Conservation (phyloP, 2,888 invertebrate species). For the Horisme vitalbata region DNA sequence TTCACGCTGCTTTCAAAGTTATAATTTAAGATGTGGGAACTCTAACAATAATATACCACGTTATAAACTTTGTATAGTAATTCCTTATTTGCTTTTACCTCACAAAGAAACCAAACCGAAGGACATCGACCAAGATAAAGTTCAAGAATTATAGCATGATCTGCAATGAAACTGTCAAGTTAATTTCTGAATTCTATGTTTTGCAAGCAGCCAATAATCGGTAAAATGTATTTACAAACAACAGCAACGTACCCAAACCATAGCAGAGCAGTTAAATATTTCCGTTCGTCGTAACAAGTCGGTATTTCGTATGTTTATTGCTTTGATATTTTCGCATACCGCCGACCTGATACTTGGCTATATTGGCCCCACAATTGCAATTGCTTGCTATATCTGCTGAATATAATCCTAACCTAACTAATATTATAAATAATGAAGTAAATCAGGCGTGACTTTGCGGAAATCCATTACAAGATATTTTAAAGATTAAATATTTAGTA, state of each 20-base stretch:
- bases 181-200: constrained; percentile 6
- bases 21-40: too few species aligned
- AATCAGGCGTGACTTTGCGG: too few species aligned
- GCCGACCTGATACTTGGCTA: constrained; percentile 50
- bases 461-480: too few species aligned
- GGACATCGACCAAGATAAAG: too few species aligned
- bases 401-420: too few species aligned
- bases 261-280: constrained; percentile 59
- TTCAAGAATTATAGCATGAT: too few species aligned
- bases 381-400: too few species aligned
- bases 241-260: constrained; percentile 46
- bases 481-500: too few species aligned
- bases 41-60: background rate
- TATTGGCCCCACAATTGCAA: constrained; percentile 44
- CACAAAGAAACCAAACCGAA: too few species aligned
- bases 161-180: too few species aligned
- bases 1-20: background rate
- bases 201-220: constrained; percentile 22
- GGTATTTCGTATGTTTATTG: constrained; percentile 49
- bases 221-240: constrained; percentile 44
- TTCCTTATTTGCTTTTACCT: background rate
- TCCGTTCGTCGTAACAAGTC: constrained; percentile 57
- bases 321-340: constrained; percentile 56
- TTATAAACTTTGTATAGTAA: background rate
- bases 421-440: too few species aligned